Evolutionary conservation across 1,140 invertebrate genomes (phyloP), one percentile per base, ranked within the genome.

Genomic region (Hydropsyche tenuis): DNA sequence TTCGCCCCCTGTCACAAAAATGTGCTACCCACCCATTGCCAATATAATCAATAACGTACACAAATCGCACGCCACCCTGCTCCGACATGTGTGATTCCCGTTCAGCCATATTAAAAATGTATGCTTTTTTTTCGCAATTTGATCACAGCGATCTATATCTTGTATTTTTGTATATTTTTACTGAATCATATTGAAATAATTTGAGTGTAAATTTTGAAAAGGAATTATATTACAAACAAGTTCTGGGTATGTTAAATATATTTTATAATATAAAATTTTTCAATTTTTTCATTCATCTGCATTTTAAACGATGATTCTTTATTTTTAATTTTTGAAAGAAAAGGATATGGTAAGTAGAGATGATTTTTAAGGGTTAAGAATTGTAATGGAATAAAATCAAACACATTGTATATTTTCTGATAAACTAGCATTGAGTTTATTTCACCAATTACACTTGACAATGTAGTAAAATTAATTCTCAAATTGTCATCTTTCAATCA

Each of bases 361-460:
- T 22, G 6, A 12, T 22, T 22, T 60, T 6, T 5, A 60, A 23
- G 53, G 18, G 23, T 18, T 22, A 9, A 14, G 53, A 5, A 22
- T n/a, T 60, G 6, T 23, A 20, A 18, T 60, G 45, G 45, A 25
- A 46, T 22, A 18, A 72, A 72, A 72, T 73, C 45, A 73, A 78
- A 75, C 71, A 73, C 64, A 45, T 48, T 73, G 5, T n/a, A 46
- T 78, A 73, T 78, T 78, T 20, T 86, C 82, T 86, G 85, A 86
- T 86, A 86, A 86, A 86, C 85, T 86, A 86, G 85, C 84, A 85
- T 85, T 85, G 83, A 86, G 84, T 86, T 85, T 85, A 86, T 86
- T 86, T 85, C 85, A 86, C 85, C 84, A 86, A 85, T 86, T 86
- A 86, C 85, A 86, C 85, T 85, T 85, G 85, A 86, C 85, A 85